Base-by-base conservation (phyloP, 2,113 vertebrate genomes). In the Pelusios castaneus region DNA sequence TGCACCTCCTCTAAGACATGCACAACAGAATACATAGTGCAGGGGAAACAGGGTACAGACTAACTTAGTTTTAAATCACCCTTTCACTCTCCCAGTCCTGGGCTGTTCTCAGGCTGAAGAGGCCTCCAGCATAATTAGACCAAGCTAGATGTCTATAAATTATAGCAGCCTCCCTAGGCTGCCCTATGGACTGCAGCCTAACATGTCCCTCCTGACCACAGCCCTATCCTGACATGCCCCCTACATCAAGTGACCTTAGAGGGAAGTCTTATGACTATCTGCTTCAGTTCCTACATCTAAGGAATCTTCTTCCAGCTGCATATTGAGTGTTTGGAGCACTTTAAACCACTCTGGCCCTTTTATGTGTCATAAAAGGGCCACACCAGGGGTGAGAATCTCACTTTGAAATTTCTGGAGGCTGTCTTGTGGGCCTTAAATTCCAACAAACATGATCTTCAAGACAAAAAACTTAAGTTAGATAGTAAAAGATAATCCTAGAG, bases 341-440 rank as follows among this genome's bases (percentile, higher is more conserved):
- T 25, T 25, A 27, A 24, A 76, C 41, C 12, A 27, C 41, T 76
- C 41, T 29, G 24, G 41, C 38, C 22, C 41, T 27, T 27, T 76
- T 76, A 70, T 38, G 45, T 29, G 22, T 76, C 73, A 45, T 76
- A 76, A 31, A 81, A 17, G 25, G 9, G 17, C 38, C 54, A 45
- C 8, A 58, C 25, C 38, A 56, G 21, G 51, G 38, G 79, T 24
- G n/a, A 55, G 38, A 13, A 80, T 56, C n/a, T 14, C 51, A 25
- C n/a, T 24, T 3, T 5, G 25, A 24, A 5, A 90, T 49, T 87
- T 92, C 79, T 12, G 83, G 77, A 86, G 82, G 27, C 54, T 92
- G 12, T 24, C 55, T 75, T 51, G 45, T 19, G 60, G 89, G 85
- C 24, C 67, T 25, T 87, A 91, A 89, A 38, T 41, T 91, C 78